Evolutionary conservation across 2,888 invertebrate genomes (phyloP).

Genomic region (Caenorhabditis wallacei): DNA sequence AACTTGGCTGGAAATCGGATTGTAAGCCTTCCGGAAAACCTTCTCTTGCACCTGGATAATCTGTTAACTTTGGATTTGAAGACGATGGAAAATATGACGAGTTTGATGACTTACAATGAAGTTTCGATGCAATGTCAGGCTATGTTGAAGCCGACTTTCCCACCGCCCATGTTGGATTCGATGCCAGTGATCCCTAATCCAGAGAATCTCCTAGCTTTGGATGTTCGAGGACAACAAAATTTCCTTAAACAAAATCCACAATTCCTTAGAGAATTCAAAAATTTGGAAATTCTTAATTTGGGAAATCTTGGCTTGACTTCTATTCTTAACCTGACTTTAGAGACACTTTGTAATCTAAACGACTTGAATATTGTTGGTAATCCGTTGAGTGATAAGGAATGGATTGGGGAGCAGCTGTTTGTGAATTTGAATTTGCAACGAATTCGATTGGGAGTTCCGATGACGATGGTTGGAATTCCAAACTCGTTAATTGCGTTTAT

Average conservation of each 20-base stretch:
- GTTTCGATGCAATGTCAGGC: constrained; percentile 14
- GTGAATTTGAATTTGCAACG: constrained; percentile 44
- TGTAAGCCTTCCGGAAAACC: constrained; percentile 26
- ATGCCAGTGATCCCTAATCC: constrained; percentile 41
- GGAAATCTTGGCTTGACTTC: constrained; percentile 45
- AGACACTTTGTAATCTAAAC: constrained; percentile 32
- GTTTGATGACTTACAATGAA: constrained; percentile 25
- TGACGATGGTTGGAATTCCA: constrained; percentile 17
- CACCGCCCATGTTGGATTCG: background rate
- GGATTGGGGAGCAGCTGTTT: constrained; percentile 40
- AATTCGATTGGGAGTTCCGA: constrained; percentile 37
- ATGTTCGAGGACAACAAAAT: constrained; percentile 53
- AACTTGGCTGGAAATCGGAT: constrained; percentile 63
- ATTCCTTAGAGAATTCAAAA: background rate
- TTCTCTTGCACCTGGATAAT: constrained; percentile 31
- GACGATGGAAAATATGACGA: constrained; percentile 12
- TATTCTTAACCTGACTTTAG: constrained; percentile 38
- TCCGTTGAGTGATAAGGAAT: constrained; percentile 24
- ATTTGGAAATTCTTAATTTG: constrained; percentile 32
- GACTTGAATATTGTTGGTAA: constrained; percentile 47
- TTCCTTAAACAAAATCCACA: constrained; percentile 11
- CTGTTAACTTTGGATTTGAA: constrained; percentile 53
- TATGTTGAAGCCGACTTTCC: background rate
- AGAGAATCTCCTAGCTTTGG: constrained; percentile 29
- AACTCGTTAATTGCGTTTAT: constrained; percentile 43